Evolutionary conservation across 1,140 invertebrate species (phyloP).

Genomic region (Chironomus striatipennis): DNA sequence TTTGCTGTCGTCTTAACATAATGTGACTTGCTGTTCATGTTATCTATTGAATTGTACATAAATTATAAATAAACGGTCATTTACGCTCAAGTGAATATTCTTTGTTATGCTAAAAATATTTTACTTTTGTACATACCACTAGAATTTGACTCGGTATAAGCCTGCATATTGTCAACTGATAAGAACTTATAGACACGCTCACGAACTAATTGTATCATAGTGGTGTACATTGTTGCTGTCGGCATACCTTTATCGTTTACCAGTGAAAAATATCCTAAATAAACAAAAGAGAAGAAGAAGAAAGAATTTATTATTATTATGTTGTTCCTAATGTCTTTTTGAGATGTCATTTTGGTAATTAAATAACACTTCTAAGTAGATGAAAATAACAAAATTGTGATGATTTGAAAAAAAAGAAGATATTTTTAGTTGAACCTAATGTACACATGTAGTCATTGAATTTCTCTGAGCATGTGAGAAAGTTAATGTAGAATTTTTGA

Average conservation of each 20-base stretch:
- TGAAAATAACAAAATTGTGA: too few relatives aligned
- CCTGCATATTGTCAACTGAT: slow-evolving; percentile 39
- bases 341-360: too few relatives aligned
- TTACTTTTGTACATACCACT: slow-evolving; percentile 28
- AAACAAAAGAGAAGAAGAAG: neutral
- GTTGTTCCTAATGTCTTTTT: too few relatives aligned
- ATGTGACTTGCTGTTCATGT: slow-evolving; percentile 33
- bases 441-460: too few relatives aligned
- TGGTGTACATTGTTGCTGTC: slow-evolving; percentile 35
- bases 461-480: too few relatives aligned
- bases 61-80: neutral
- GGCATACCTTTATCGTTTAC: slow-evolving; percentile 37
- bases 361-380: too few relatives aligned
- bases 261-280: slow-evolving; percentile 38
- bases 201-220: slow-evolving; percentile 37
- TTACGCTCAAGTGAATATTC: neutral
- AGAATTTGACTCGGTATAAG: slow-evolving; percentile 36
- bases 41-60: neutral
- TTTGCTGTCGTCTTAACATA: slow-evolving; percentile 38
- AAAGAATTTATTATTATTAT: too few relatives aligned
- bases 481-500: too few relatives aligned
- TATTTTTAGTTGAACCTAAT: too few relatives aligned
- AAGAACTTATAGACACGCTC: slow-evolving; percentile 39
- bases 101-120: too few relatives aligned
- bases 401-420: too few relatives aligned